phyloP scores from a whole-genome alignment of 2,888 invertebrate genomes.

The Dermolepida albohirtum region DNA sequence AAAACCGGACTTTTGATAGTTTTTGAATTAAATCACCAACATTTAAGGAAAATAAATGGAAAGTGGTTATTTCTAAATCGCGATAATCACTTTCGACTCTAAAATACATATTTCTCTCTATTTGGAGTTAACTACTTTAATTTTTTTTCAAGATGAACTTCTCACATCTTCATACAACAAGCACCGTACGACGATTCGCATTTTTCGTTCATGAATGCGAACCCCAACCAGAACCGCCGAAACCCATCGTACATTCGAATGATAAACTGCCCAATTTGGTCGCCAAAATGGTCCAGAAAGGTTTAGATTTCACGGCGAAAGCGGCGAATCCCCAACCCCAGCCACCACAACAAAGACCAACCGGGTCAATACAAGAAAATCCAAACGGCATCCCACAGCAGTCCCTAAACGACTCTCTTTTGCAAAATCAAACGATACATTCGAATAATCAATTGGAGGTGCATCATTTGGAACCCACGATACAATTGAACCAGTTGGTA shows the following conservation, averaged over 20 bases:
- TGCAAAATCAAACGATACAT: slow-evolving; percentile 13
- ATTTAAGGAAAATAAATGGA: too few species aligned
- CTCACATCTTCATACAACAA: slow-evolving; percentile 60
- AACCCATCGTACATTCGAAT: slow-evolving; percentile 54
- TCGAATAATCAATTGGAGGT: slow-evolving; percentile 42
- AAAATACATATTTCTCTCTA: too few species aligned
- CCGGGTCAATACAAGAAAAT: neutral
- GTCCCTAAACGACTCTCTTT: neutral
- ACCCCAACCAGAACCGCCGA: slow-evolving; percentile 58
- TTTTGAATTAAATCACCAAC: too few species aligned
- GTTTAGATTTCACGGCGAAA: slow-evolving; percentile 55
- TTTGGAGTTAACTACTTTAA: too few species aligned
- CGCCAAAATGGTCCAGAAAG: slow-evolving; percentile 60
- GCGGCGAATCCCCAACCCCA: slow-evolving; percentile 32
- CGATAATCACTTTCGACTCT: too few species aligned
- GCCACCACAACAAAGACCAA: slow-evolving; percentile 9
- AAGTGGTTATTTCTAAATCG: too few species aligned
- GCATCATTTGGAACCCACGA: slow-evolving; percentile 53
- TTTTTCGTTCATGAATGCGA: slow-evolving; percentile 62
- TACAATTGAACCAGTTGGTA: slow-evolving; percentile 50
- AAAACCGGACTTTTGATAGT: too few species aligned
- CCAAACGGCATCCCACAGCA: neutral
- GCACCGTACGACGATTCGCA: slow-evolving; percentile 54
- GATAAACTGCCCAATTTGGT: slow-evolving; percentile 59
- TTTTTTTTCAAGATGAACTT: slow-evolving; percentile 63